These are phyloP conservation scores for Apamea crenata DNA, from an alignment of 2,888 invertebrate genomes.

Conservation along the genomic window DNA sequence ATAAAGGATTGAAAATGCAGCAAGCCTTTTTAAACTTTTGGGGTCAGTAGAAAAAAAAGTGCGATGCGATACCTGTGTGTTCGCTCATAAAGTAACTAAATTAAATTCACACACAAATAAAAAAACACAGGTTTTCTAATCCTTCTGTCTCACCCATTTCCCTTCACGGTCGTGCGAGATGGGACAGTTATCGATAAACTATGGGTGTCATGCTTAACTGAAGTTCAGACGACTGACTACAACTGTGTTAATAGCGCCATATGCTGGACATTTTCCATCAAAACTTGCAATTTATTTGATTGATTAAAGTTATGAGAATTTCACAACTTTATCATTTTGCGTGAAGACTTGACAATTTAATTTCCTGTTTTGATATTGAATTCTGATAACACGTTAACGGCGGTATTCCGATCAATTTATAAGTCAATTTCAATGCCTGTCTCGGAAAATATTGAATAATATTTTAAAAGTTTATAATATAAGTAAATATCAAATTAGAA, in stretches of 20 bases:
- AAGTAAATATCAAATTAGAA: neutral
- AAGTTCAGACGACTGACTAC: neutral
- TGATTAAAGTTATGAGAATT: slow-evolving; percentile 44
- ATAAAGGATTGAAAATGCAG: neutral
- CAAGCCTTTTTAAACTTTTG: neutral
- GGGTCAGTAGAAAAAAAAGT: neutral
- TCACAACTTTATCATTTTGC: slow-evolving; percentile 56
- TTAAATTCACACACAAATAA: neutral
- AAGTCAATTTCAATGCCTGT: slow-evolving; percentile 16
- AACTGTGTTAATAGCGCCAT: neutral
- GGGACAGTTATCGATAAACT: too few relatives aligned
- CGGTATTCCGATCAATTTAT: slow-evolving; percentile 43
- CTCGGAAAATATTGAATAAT: slow-evolving; percentile 7
- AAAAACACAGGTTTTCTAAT: neutral
- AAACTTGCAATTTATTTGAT: slow-evolving; percentile 38
- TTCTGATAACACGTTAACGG: slow-evolving; percentile 38
- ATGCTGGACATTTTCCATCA: slow-evolving; percentile 33
- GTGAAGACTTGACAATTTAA: slow-evolving; percentile 60
- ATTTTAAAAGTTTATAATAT: neutral
- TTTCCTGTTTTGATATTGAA: slow-evolving; percentile 63
- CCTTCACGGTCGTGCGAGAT: too few relatives aligned
- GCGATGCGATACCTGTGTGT: neutral
- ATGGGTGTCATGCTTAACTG: neutral
- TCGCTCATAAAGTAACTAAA: neutral
- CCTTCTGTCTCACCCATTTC: neutral